Evolutionary conservation across 2,797 vertebrate species (phyloP).

Genomic region (Peromyscus melanophrys): DNA sequence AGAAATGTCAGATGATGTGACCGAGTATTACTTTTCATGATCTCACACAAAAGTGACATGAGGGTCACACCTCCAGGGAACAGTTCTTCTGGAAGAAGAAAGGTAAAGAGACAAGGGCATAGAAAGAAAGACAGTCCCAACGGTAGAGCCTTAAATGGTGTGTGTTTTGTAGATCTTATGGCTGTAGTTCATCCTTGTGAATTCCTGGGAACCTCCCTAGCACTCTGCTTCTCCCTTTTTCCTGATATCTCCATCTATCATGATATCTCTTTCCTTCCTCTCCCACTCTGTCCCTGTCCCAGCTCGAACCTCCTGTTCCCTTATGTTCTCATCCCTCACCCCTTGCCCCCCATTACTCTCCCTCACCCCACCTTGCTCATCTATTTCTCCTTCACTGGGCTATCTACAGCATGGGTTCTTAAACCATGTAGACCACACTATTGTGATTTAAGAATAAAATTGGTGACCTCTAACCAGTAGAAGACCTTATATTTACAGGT

Average conservation of each 20-base stretch:
- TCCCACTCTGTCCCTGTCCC: too few relatives aligned
- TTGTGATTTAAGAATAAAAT: not conserved
- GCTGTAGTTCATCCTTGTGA: not conserved
- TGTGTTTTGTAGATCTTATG: not conserved
- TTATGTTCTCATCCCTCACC: too few relatives aligned
- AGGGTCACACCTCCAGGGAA: not conserved
- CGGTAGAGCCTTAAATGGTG: too few relatives aligned
- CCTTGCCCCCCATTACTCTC: too few relatives aligned
- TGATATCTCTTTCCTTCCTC: too few relatives aligned
- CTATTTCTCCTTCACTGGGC: too few relatives aligned
- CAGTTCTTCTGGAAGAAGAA: not conserved
- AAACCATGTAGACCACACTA: fast-evolving
- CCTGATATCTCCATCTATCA: too few relatives aligned
- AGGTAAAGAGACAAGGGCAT: not conserved
- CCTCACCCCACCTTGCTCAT: too few relatives aligned
- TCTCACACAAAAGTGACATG: not conserved
- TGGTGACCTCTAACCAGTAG: not conserved
- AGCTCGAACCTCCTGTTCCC: too few relatives aligned
- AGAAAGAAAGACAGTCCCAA: not conserved
- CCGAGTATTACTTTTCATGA: not conserved
- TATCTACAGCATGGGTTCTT: not conserved
- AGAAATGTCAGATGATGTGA: not conserved
- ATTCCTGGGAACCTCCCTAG: too few relatives aligned
- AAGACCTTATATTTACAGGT: not conserved
- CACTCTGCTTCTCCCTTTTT: too few relatives aligned